Conservation (phyloP, 1,140 invertebrate species). For the Drosophila mayri region DNA sequence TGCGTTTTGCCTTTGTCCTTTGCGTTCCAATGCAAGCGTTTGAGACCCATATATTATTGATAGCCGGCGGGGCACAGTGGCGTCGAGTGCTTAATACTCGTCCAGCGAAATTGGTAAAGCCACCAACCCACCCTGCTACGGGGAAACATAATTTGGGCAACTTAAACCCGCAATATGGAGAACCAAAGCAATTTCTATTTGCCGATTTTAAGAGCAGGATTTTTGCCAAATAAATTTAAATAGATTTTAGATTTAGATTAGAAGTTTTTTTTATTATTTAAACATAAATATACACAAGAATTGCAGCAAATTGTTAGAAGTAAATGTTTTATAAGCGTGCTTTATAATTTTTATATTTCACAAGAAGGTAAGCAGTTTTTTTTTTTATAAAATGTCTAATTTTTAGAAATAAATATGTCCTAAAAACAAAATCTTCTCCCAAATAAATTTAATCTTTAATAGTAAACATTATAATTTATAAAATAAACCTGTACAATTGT, state of each 20-base stretch:
- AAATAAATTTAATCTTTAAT: too few relatives aligned
- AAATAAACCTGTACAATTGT: not conserved
- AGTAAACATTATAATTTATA: not conserved
- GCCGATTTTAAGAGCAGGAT: not conserved
- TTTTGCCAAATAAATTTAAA: not conserved
- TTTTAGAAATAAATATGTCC: too few relatives aligned
- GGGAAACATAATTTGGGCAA: constrained; percentile 4
- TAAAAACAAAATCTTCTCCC: too few relatives aligned
- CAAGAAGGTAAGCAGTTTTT: not conserved
- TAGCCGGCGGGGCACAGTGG: constrained; percentile 37
- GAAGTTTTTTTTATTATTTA: too few relatives aligned
- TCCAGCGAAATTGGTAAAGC: not conserved
- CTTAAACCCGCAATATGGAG: not conserved
- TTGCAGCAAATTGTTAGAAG: not conserved
- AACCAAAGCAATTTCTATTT: not conserved
- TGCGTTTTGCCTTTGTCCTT: constrained; percentile 49
- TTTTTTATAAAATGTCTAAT: too few relatives aligned
- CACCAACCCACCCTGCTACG: not conserved
- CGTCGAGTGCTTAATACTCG: constrained; percentile 4
- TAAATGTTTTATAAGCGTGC: not conserved
- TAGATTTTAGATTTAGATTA: too few relatives aligned
- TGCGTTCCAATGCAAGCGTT: constrained; percentile 47
- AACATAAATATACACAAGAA: not conserved
- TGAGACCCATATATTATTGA: constrained; percentile 64
- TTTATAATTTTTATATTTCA: not conserved